Evolutionary conservation across 2,888 invertebrate species (phyloP), one percentile per base, ranked within the genome.

Genomic region (Epsilonema sp.): DNA sequence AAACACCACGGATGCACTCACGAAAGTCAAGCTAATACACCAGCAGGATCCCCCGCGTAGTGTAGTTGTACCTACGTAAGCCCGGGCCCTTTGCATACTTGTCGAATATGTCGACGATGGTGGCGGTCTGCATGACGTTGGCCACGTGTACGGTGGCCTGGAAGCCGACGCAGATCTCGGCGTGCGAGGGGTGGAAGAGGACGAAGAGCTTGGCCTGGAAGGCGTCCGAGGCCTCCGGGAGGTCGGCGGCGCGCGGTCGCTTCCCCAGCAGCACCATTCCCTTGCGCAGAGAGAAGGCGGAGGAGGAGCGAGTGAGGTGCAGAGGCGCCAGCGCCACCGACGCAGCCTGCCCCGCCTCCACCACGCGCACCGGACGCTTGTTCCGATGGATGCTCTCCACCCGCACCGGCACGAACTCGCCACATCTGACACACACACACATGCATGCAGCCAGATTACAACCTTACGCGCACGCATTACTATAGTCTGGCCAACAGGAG

Each of bases 111-210:
- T 59, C 54, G 21, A 60, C 56, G 42, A 92, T 80, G 8, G 82
- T 78, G n/a, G 85, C 90, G 0, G 90, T 90, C 69, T 92, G 92
- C 1, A 90, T 72, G 5, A 97, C 83, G 58, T 86, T 90, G 0
- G 89, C 92, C 45, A 92, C 83, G 66, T 92, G 89, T 0, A 92
- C 81, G 20, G 90, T 90, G 21, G 86, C 82, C 59, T 72, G 71
- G 58, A 72, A 73, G 25, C 72, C 72, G 22, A 54, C 56, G 44
- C 63, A 55, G 4, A 65, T 53, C 11, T 55, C 52, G 23, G 48
- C 52, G 23, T 49, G 53, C 2, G 53, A 50, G 16, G 60, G 49
- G 46, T 64, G 61, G 47, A 52, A 80, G n/a, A 92, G 71, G 1
- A 94, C 78, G 37, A 80, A 78, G 0, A 94, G 79, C 43, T 79